These are phyloP conservation scores for Sebastes cheni DNA, from an alignment of 2,797 vertebrate genomes.

Conservation along the genomic window DNA sequence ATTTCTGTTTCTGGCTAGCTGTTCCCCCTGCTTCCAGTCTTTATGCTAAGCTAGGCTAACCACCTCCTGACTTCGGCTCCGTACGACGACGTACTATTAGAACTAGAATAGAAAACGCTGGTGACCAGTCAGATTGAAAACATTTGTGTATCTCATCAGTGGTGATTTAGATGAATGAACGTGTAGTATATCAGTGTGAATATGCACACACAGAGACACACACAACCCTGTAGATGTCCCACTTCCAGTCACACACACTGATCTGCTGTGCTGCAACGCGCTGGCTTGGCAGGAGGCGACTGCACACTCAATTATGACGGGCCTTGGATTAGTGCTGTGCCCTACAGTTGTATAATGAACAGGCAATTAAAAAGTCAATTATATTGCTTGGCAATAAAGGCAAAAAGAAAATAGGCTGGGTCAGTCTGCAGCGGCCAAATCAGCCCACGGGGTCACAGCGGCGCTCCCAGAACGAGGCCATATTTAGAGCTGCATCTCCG, in stretches of 20 bases:
- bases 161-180: background rate
- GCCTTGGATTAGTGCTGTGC: conserved; percentile 64
- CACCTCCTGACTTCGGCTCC: too few species aligned
- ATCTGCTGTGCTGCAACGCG: conserved; percentile 7
- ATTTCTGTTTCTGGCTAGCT: too few species aligned
- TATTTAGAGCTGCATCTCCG: conserved; percentile 29
- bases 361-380: conserved; percentile 81
- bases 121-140: too few species aligned
- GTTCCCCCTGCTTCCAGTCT: too few species aligned
- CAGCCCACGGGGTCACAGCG: conserved; percentile 34
- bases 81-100: too few species aligned
- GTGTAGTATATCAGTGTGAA: background rate
- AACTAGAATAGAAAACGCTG: too few species aligned
- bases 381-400: conserved; percentile 70
- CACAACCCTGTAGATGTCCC: too few species aligned
- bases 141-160: background rate
- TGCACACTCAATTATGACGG: conserved; percentile 68
- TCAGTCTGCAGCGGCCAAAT: conserved; percentile 62
- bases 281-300: conserved; percentile 30
- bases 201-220: background rate
- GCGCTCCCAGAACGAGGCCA: conserved; percentile 30
- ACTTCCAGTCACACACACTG: background rate
- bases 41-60: too few species aligned
- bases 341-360: conserved; percentile 71
- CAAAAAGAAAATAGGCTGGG: conserved; percentile 45